phyloP scores from a whole-genome alignment of 2,797 vertebrate genomes.

The Sebastes vulpes region DNA sequence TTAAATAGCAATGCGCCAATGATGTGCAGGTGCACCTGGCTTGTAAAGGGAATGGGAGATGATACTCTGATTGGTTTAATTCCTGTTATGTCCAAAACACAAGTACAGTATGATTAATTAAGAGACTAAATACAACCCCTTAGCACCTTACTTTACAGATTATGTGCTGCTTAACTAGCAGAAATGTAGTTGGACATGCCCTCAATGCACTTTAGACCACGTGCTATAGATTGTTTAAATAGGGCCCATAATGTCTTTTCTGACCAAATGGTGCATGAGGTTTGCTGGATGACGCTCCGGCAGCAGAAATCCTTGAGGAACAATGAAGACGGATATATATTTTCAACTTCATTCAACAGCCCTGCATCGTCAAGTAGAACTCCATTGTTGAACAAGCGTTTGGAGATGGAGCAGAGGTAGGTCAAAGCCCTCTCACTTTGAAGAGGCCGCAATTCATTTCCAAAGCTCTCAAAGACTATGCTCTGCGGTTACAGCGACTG shows the following conservation, averaged over 20 bases:
- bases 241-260: background rate
- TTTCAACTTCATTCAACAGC: slow-evolving; percentile 32
- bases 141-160: too few relatives aligned
- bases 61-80: too few relatives aligned
- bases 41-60: too few relatives aligned
- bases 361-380: slow-evolving; percentile 7
- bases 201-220: too few relatives aligned
- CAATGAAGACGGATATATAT: background rate
- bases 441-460: slow-evolving; percentile 44
- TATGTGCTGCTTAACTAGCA: too few relatives aligned
- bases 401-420: slow-evolving; percentile 33
- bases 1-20: too few relatives aligned
- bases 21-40: too few relatives aligned
- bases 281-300: background rate
- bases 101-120: too few relatives aligned
- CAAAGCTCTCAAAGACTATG: slow-evolving; percentile 45
- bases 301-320: slow-evolving; percentile 13
- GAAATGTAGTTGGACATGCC: too few relatives aligned
- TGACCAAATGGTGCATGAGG: slow-evolving; percentile 2
- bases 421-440: slow-evolving; percentile 28
- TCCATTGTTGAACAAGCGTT: slow-evolving; percentile 25
- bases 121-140: too few relatives aligned
- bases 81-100: too few relatives aligned
- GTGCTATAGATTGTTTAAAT: too few relatives aligned
- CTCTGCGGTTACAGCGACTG: slow-evolving; percentile 21